Conservation (phyloP, 1,140 invertebrate species). For the Hetaerina americana region DNA sequence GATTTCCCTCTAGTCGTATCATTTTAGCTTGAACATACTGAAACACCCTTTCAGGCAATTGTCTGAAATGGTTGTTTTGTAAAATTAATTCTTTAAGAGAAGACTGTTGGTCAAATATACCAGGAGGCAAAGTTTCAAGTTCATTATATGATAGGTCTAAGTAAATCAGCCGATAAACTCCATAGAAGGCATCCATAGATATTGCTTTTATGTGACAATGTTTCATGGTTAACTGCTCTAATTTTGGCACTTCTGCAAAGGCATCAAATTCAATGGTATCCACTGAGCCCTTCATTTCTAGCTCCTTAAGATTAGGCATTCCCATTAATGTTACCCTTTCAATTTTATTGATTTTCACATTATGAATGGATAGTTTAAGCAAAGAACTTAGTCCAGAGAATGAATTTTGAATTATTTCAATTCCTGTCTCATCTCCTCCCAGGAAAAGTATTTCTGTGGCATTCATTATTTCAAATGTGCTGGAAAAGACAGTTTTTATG, state of each 20-base stretch:
- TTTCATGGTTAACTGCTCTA: constrained; percentile 43
- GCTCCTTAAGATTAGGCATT: constrained; percentile 35
- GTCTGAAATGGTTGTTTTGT: constrained; percentile 41
- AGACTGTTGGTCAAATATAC: constrained; percentile 44
- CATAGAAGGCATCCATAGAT: constrained; percentile 54
- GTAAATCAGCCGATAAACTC: constrained; percentile 37
- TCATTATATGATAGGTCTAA: constrained; percentile 51
- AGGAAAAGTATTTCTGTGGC: constrained; percentile 43
- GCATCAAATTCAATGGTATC: constrained; percentile 48
- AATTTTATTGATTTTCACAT: constrained; percentile 39
- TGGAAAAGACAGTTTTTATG: constrained; percentile 48
- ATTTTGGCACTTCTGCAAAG: constrained; percentile 41
- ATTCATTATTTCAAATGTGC: constrained; percentile 58
- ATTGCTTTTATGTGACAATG: constrained; percentile 45
- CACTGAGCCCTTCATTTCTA: constrained; percentile 42
- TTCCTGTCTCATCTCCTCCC: constrained; percentile 28
- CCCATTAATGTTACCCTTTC: constrained; percentile 46
- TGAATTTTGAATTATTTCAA: constrained; percentile 31
- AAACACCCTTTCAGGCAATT: constrained; percentile 43
- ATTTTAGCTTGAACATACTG: constrained; percentile 32
- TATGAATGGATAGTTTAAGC: constrained; percentile 36
- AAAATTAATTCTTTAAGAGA: constrained; percentile 44
- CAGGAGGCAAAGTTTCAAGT: constrained; percentile 40
- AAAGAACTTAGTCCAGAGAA: constrained; percentile 44
- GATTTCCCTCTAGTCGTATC: constrained; percentile 46